Evolutionary conservation across 2,797 vertebrate genomes (phyloP).

Genomic region (Chromobotia macracanthus): DNA sequence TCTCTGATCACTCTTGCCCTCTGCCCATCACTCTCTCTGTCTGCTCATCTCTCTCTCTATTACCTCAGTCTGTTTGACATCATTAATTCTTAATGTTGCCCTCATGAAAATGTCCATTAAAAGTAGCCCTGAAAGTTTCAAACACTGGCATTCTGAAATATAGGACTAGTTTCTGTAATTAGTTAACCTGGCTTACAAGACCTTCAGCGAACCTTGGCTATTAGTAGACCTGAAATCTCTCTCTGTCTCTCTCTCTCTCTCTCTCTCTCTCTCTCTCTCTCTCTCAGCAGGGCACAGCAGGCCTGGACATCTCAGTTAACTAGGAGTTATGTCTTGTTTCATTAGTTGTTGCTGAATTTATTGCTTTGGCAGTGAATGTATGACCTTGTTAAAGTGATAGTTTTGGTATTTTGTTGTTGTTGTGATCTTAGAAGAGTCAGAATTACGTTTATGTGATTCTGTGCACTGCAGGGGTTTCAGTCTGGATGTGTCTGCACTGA

Average conservation of each 20-base stretch:
- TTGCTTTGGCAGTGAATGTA: conserved; percentile 35
- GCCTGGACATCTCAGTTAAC: conserved; percentile 20
- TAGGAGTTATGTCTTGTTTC: conserved; percentile 43
- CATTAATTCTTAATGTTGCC: conserved; percentile 51
- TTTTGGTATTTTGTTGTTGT: conserved; percentile 32
- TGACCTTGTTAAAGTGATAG: conserved; percentile 45
- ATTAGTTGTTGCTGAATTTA: conserved; percentile 42
- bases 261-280: not conserved
- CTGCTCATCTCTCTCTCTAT: conserved; percentile 14
- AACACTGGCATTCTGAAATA: conserved; percentile 24
- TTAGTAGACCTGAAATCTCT: not conserved
- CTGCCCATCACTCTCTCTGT: conserved; percentile 10
- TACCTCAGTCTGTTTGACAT: conserved; percentile 24
- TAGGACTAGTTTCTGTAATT: conserved; percentile 20
- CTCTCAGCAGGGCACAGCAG: conserved; percentile 17
- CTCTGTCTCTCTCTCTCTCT: conserved; percentile 15
- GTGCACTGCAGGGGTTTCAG: conserved; percentile 26
- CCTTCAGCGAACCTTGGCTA: not conserved
- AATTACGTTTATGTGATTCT: conserved; percentile 16
- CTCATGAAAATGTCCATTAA: conserved; percentile 37
- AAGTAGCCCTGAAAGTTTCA: conserved; percentile 20
- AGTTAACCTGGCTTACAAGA: conserved; percentile 30
- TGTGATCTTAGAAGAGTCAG: conserved; percentile 26
- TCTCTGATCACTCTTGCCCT: conserved; percentile 28
- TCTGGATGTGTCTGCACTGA: conserved; percentile 21